phyloP scores from a whole-genome alignment of 2,888 invertebrate species.

The Phymatocera aterrima region DNA sequence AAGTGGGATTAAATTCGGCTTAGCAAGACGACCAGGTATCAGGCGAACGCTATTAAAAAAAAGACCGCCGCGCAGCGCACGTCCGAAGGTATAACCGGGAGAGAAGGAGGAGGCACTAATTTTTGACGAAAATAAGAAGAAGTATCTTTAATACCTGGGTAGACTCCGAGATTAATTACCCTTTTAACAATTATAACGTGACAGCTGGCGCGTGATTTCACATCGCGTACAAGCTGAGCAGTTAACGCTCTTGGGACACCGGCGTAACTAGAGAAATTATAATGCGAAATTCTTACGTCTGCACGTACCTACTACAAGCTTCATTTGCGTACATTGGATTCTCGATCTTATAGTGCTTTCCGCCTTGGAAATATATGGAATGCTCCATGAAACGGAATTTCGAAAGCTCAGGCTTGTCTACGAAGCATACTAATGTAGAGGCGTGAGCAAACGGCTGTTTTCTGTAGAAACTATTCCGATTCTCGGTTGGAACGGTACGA shows the following conservation, averaged over 20 bases:
- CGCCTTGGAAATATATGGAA: background rate
- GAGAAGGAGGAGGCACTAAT: background rate
- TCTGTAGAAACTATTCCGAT: conserved; percentile 6
- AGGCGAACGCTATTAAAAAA: background rate
- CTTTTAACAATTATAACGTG: conserved; percentile 33
- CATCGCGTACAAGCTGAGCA: conserved; percentile 12
- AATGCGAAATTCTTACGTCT: background rate
- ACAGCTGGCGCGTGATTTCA: conserved; percentile 22
- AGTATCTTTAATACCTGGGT: background rate
- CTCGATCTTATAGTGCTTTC: background rate
- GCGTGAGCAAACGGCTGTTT: conserved; percentile 11
- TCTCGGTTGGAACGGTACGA: conserved; percentile 56
- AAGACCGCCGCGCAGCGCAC: background rate
- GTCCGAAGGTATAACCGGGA: background rate
- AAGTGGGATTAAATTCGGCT: conserved; percentile 20
- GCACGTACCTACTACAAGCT: background rate
- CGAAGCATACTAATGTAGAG: background rate
- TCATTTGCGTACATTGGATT: conserved; percentile 4
- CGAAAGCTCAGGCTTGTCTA: background rate
- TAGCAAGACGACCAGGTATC: background rate
- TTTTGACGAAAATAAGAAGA: background rate
- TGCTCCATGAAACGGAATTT: background rate
- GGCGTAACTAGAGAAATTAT: background rate
- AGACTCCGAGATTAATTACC: conserved; percentile 11
- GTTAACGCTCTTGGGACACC: background rate